Evolutionary conservation across 2,113 vertebrate genomes (phyloP), one percentile per base, ranked within the genome.

Genomic region (Pandion haliaetus): DNA sequence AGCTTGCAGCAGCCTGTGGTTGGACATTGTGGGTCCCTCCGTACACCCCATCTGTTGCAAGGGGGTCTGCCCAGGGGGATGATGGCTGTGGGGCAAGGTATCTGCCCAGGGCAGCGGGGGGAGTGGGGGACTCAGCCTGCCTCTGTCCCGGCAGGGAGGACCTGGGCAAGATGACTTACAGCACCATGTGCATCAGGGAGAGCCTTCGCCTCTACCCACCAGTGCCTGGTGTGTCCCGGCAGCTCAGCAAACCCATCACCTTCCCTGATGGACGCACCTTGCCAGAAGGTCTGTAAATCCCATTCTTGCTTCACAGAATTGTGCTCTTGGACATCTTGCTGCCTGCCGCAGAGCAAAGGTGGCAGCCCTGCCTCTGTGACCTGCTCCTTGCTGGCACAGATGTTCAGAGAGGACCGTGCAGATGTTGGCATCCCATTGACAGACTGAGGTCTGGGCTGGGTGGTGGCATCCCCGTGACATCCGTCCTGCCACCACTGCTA

Each of bases 131-230:
- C 67, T 97, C 71, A 93, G n/a, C 24, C n/a, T 94, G 24, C 8
- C 38, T 89, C 59, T 91, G 52, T 82, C 57, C 88, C 2, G 12
- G 90, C 82, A 99, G 99, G 99, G 98, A 99, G 76, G 98, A 99
- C 87, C 98, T 99, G 34, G 95, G 72, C 86, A 98, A 98, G 98
- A 98, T 99, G 96, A 95, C 99, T 2, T 99, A 99, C 92, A 99
- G 98, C 63, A 99, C 98, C 55, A 99, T 99, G 99, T 99, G 99
- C 95, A 99, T 99, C 90, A 99, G 98, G 96, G 99, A 99, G 96
- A 98, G 97, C 18, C 98, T 99, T 44, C 99, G 99, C 24, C 94
- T 99, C 34, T 98, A 98, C 81, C 99, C 99, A 3, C 98, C 99
- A 0, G 97, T 99, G 15, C 98, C 98, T 0, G 98, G 97, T 11